Evolutionary conservation across 2,113 vertebrate species (phyloP).

Genomic region (Geococcyx californianus): DNA sequence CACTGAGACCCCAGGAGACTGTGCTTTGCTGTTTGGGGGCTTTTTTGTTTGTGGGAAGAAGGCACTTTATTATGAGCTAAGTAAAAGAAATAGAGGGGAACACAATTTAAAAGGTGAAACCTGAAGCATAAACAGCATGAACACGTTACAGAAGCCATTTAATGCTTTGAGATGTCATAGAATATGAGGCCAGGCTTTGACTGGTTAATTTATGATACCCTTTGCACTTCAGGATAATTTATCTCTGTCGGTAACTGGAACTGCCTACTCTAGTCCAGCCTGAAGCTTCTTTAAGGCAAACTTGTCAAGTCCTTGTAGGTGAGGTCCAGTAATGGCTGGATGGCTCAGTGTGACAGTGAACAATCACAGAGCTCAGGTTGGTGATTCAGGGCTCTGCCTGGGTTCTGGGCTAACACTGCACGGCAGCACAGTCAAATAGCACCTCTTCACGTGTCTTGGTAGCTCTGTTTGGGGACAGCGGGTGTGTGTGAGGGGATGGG

Average conservation of each 20-base stretch:
- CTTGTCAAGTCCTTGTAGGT: accelerated
- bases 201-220: not conserved
- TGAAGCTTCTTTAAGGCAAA: not conserved
- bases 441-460: not conserved
- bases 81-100: not conserved
- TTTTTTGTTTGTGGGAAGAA: not conserved
- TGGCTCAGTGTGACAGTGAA: not conserved
- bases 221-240: not conserved
- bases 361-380: accelerated
- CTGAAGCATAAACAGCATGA: not conserved
- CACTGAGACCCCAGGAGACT: not conserved
- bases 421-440: accelerated
- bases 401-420: not conserved
- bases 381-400: not conserved
- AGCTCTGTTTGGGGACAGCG: not conserved
- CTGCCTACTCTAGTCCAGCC: not conserved
- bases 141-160: not conserved
- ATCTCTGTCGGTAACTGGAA: not conserved
- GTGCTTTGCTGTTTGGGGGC: too few relatives aligned
- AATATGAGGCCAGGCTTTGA: not conserved
- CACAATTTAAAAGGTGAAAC: not conserved
- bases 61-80: not conserved
- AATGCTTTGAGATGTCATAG: not conserved
- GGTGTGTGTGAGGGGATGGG: accelerated
- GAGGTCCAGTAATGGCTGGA: not conserved